phyloP scores from a whole-genome alignment of 2,113 vertebrate species.

The Microtus pennsylvanicus region DNA sequence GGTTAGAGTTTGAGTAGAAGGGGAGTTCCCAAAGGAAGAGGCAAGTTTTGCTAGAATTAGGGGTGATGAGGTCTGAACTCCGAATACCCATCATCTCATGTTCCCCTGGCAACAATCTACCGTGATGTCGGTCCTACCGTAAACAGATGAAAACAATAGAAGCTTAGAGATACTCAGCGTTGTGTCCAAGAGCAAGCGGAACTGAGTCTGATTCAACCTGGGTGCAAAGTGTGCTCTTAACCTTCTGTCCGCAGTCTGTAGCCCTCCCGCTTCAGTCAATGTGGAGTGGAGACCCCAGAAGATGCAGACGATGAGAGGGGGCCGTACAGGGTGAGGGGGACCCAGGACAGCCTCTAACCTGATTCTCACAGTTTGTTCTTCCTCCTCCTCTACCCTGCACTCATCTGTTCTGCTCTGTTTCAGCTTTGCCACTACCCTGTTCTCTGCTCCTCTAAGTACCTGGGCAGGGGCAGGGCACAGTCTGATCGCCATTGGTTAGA shows the following conservation, averaged over 20 bases:
- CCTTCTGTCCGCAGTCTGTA: background rate
- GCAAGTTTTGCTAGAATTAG: background rate
- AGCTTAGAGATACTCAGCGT: background rate
- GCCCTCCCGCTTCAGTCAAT: background rate
- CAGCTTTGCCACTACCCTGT: background rate
- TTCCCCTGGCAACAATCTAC: background rate
- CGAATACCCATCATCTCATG: background rate
- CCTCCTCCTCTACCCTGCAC: background rate
- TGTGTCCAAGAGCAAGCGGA: background rate
- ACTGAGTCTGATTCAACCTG: background rate
- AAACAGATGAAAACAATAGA: slow-evolving; percentile 23
- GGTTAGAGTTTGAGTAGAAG: background rate
- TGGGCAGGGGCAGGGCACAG: no score
- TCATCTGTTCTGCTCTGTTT: background rate
- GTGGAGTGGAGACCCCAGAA: background rate
- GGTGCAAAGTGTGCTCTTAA: background rate
- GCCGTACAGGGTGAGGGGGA: no score
- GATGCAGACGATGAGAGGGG: background rate
- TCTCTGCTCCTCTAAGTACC: background rate
- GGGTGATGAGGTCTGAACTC: background rate
- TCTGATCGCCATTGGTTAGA: background rate
- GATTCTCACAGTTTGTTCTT: background rate
- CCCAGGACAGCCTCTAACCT: background rate
- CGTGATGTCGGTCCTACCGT: background rate
- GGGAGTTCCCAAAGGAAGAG: background rate